Evolutionary conservation across 2,888 invertebrate species (phyloP), one percentile per base, ranked within the genome.

Genomic region (Eupithecia insigniata): DNA sequence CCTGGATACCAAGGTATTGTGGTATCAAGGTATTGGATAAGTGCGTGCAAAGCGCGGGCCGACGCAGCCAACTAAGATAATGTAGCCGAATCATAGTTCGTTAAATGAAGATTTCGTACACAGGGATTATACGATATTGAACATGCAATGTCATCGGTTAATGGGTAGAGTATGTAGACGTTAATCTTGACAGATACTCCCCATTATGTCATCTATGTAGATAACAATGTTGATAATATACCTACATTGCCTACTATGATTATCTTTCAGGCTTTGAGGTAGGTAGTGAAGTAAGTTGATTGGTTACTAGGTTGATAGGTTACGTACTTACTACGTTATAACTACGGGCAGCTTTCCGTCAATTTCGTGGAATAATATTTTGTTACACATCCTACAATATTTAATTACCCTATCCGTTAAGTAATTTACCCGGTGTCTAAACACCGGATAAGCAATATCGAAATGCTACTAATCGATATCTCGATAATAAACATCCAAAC

Each of bases 141-240:
- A 67, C 55, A 67, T 69, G 69, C 55, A 69, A 72, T 58, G 66
- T 67, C 69, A 62, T 66, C 32, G 43, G 69, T 66, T 69, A 72
- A 69, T 72, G 69, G 66, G 46, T 30, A 22, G n/a, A n/a, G 51
- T 12, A 51, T 66, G 66, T 30, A n/a, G 26, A n/a, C 62, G 26
- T 39, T 69, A 72, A 72, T 72, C 72, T 72, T 69, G 72, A 72
- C 66, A 69, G 55, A 72, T 72, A 66, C 32, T 39, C 30, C 69
- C 58, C 46, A 69, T 72, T 69, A 69, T 8, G 28, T 46, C n/a
- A n/a, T 46, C n/a, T 8, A n/a, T n/a, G n/a, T n/a, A n/a, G 30
- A 51, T 51, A 51, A 51, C 51, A 22, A 12, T 22, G 51, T 51
- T 22, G 3, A 22, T 26, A 10, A 51, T n/a, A n/a, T n/a, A n/a